Evolutionary conservation across 2,113 vertebrate species (phyloP).

Genomic region (Salvelinus namaycush): DNA sequence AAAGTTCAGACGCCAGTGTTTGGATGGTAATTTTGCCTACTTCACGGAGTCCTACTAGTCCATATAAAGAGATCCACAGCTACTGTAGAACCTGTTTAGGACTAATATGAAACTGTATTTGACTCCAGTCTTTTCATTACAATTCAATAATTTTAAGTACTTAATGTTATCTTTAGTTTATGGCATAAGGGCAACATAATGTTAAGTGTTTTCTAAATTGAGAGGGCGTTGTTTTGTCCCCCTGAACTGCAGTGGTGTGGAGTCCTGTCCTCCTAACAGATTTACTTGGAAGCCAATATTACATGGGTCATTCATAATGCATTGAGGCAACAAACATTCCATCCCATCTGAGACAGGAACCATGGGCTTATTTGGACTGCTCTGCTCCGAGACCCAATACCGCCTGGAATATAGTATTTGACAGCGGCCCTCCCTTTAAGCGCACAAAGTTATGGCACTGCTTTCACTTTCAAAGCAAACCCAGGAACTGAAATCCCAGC

Average conservation of each 20-base stretch:
- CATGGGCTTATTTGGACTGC: conserved; percentile 13
- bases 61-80: background rate
- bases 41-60: background rate
- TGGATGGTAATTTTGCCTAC: background rate
- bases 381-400: conserved; percentile 3
- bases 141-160: background rate
- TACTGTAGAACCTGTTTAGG: no score
- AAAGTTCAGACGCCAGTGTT: no score
- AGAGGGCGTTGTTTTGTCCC: background rate
- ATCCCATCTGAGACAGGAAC: conserved; percentile 10
- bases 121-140: background rate
- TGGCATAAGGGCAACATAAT: background rate
- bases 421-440: background rate
- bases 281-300: background rate
- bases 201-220: background rate
- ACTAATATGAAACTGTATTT: no score
- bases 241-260: background rate
- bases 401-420: conserved; percentile 12
- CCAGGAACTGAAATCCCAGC: background rate
- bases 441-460: background rate
- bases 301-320: conserved; percentile 26
- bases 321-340: conserved; percentile 1
- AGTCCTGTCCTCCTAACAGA: background rate
- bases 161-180: background rate
- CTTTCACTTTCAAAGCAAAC: background rate